Base-by-base conservation (phyloP, 1,140 invertebrate species). In the Brachionus asplanchnoidis region DNA sequence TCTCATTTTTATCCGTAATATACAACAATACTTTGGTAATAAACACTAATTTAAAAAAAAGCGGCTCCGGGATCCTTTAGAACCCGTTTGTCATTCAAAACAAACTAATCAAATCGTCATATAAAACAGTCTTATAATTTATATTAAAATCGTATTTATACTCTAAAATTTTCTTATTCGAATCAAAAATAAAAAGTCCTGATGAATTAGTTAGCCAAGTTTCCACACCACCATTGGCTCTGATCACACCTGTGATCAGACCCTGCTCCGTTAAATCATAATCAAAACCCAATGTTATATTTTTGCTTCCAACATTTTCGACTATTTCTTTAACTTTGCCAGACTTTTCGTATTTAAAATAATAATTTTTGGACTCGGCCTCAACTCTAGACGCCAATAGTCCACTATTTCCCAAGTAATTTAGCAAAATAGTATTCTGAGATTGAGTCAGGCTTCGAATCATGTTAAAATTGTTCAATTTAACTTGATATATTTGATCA, bases 391-490 rank as follows among this genome's bases (percentile, higher is more conserved):
- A 89, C 44, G 86, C 94, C 11, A 99, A 88, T 26, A 99, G 90
- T 0, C 95, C 96, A 2, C 93, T 94, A 0, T 94, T 93, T 2
- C 94, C 94, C 86, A 97, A 93, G 89, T 98, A 98, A 85, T 96
- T 95, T 88, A 97, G 97, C 0, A 94, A 95, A 0, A 95, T 93
- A 86, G 95, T 95, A 86, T 95, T 95, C 90, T 96, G 96, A 87
- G 96, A 95, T 0, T 95, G 94, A 1, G 95, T 95, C 86, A 97
- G 90, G 87, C 95, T 94, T 87, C 96, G 94, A 1, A 97, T 89
- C 92, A 95, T 93, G 86, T 94, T 93, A 92, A 95, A 94, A 75
- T 90, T 90, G 84, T 91, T 89, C 94, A 97, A 95, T 85, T 93
- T 92, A 2, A 98, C 90, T 65, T 95, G 91, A 86, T 95, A 97